Percentiles rank a stretch among this genome's conserved stretches.
Conservation (phyloP, 2,888 invertebrate genomes). For the Hartigia nigra region DNA sequence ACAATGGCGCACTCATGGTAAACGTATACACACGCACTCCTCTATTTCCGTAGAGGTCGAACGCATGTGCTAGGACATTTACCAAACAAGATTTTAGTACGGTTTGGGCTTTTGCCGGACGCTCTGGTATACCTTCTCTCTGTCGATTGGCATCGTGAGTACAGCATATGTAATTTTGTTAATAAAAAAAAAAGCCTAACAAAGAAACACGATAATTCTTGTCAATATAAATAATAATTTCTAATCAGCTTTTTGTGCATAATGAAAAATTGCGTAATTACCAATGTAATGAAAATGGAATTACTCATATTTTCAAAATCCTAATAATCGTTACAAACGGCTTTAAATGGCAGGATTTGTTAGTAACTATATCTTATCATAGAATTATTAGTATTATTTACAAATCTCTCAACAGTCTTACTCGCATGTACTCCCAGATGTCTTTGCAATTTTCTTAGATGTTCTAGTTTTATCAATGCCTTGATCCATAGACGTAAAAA, state of each 20-base stretch:
- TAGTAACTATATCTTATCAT: background rate
- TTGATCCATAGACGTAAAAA: no score
- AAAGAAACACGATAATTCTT: background rate
- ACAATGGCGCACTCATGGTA: conserved; percentile 5
- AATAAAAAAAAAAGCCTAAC: background rate
- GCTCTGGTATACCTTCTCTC: conserved; percentile 31
- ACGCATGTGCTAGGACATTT: conserved; percentile 38
- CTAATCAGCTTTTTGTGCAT: background rate
- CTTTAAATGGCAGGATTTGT: background rate
- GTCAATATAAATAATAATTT: background rate
- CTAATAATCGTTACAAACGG: background rate
- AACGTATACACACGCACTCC: conserved; percentile 3
- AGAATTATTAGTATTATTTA: background rate
- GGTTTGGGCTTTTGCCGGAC: conserved; percentile 42
- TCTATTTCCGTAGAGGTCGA: conserved; percentile 46
- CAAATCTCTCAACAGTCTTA: background rate
- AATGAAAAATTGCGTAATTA: background rate
- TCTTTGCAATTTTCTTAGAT: background rate
- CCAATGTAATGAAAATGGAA: background rate
- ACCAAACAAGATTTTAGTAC: conserved; percentile 42
- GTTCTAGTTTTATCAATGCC: no score
- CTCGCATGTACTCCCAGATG: background rate
- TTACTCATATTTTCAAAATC: background rate
- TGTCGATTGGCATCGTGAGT: conserved; percentile 12
- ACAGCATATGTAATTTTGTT: background rate